Evolutionary conservation across 2,888 invertebrate species (phyloP).

Genomic region (Halictus quadricinctus): DNA sequence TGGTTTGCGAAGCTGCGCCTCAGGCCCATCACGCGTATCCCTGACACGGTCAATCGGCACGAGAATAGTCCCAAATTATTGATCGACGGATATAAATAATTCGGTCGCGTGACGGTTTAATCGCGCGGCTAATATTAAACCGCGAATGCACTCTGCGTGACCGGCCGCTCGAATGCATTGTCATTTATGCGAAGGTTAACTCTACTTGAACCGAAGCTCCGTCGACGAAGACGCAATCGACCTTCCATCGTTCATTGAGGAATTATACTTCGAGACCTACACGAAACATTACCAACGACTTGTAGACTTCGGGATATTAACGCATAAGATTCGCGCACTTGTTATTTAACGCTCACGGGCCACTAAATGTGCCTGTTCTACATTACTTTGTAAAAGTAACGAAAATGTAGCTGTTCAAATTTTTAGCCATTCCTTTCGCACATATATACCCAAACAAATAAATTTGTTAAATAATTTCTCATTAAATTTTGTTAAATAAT

Average conservation of each 20-base stretch:
- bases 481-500: no score
- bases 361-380: no score
- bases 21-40: not conserved
- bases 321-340: not conserved
- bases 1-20: not conserved
- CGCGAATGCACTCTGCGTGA: conserved; percentile 33
- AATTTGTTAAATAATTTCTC: no score
- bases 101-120: conserved; percentile 52
- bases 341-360: not conserved
- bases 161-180: conserved; percentile 29
- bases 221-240: conserved; percentile 44
- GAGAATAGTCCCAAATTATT: conserved; percentile 29
- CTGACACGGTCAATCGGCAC: not conserved
- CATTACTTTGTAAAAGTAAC: no score
- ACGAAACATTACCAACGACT: not conserved
- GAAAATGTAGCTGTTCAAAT: no score
- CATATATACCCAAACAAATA: no score
- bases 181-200: conserved; percentile 51
- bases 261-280: not conserved
- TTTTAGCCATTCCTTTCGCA: no score
- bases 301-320: not conserved
- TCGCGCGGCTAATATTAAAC: conserved; percentile 55
- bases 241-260: conserved; percentile 37
- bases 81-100: conserved; percentile 57
- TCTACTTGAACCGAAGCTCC: conserved; percentile 53